These are phyloP conservation scores for Oppia nitens DNA, from an alignment of 1,140 invertebrate species.

Conservation along the genomic window DNA sequence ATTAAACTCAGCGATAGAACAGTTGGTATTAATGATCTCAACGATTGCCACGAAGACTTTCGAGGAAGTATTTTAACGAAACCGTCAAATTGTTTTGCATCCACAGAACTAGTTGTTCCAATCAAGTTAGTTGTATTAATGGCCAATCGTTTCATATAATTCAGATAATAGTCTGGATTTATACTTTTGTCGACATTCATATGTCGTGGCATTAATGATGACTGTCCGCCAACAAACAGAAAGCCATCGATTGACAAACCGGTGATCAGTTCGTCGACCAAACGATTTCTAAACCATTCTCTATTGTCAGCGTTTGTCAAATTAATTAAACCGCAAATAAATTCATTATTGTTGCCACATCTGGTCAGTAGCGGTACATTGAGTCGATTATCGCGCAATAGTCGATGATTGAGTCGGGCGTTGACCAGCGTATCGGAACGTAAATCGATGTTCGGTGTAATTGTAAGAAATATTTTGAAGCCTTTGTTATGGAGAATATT, in stretches of 20 bases:
- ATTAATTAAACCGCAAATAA: slow-evolving; percentile 6
- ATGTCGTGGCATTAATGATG: slow-evolving; percentile 66
- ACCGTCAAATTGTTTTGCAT: slow-evolving; percentile 28
- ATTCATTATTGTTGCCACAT: slow-evolving; percentile 13
- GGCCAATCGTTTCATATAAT: slow-evolving; percentile 33
- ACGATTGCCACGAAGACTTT: slow-evolving; percentile 60
- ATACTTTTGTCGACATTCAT: slow-evolving; percentile 48
- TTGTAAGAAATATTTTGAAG: slow-evolving; percentile 61
- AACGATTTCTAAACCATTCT: not conserved
- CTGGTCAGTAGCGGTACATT: slow-evolving; percentile 20
- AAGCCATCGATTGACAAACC: slow-evolving; percentile 3
- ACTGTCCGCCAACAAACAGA: slow-evolving; percentile 54
- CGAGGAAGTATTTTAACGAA: slow-evolving; percentile 72
- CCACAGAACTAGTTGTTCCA: slow-evolving; percentile 9
- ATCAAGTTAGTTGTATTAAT: slow-evolving; percentile 22
- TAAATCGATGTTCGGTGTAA: slow-evolving; percentile 44
- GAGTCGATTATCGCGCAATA: slow-evolving; percentile 17
- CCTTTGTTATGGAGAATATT: slow-evolving; percentile 58
- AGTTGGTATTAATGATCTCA: slow-evolving; percentile 65
- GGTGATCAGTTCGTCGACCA: not conserved
- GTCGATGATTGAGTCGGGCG: slow-evolving; percentile 14
- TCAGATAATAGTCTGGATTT: slow-evolving; percentile 62
- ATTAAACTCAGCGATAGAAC: slow-evolving; percentile 65
- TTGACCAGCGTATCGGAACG: slow-evolving; percentile 15
- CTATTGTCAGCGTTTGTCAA: slow-evolving; percentile 4